These are phyloP conservation scores for Sphaeramia orbicularis DNA, from an alignment of 2,797 vertebrate species.

Conservation along the genomic window DNA sequence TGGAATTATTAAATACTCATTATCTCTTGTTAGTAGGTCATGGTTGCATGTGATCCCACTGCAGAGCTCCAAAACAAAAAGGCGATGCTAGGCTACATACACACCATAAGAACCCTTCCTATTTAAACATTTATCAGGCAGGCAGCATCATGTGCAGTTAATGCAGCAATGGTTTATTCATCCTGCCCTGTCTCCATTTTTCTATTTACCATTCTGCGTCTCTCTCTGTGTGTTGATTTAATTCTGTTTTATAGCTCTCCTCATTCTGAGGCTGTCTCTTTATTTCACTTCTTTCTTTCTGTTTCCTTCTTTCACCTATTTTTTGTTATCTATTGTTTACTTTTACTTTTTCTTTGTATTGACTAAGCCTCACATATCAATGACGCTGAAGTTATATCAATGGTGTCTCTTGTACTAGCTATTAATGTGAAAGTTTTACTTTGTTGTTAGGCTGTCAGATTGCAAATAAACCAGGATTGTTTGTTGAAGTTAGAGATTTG, in stretches of 20 bases:
- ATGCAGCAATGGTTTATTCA: constrained; percentile 25
- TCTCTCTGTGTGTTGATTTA: too few relatives aligned
- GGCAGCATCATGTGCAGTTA: constrained; percentile 43
- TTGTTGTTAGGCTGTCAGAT: constrained; percentile 6
- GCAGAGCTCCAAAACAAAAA: constrained; percentile 45
- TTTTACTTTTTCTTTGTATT: not conserved
- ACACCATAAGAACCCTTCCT: constrained; percentile 32
- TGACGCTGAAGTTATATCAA: not conserved
- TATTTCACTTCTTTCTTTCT: constrained; percentile 1
- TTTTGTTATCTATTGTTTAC: not conserved
- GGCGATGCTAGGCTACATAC: constrained; percentile 19
- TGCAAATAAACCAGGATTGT: constrained; percentile 10
- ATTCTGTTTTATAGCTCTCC: too few relatives aligned
- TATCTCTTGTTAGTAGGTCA: constrained; percentile 5
- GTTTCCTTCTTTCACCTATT: not conserved
- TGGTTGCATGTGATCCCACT: constrained; percentile 27
- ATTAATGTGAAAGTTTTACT: constrained; percentile 11
- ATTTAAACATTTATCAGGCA: constrained; percentile 66
- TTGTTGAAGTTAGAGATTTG: constrained; percentile 39
- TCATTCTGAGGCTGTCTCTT: constrained; percentile 8
- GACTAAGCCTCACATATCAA: not conserved
- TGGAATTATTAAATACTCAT: constrained; percentile 1
- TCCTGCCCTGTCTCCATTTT: constrained; percentile 8
- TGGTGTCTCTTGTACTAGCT: not conserved
- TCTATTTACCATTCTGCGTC: not conserved